Evolutionary conservation across 2,888 invertebrate species (phyloP).

Genomic region (Bugulina stolonifera): DNA sequence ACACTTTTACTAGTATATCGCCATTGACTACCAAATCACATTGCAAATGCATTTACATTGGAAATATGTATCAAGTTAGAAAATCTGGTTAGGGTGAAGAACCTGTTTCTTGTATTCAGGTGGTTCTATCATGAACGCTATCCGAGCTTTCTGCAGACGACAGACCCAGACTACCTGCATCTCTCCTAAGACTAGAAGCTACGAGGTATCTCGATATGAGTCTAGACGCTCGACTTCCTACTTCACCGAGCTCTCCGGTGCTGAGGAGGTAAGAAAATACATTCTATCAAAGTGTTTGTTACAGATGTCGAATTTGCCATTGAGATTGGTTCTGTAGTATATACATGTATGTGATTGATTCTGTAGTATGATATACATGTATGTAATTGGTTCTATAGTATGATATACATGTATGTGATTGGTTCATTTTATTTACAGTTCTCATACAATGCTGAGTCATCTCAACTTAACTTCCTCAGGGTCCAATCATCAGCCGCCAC

Average conservation of each 20-base stretch:
- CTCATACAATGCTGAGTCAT: conserved; percentile 18
- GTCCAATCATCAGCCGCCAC: conserved; percentile 8
- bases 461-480: conserved; percentile 26
- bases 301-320: no score
- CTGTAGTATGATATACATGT: not conserved
- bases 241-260: conserved; percentile 25
- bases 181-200: conserved; percentile 24
- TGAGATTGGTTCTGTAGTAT: not conserved
- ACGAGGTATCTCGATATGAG: not conserved
- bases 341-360: not conserved
- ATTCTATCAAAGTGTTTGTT: no score
- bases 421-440: conserved; percentile 5
- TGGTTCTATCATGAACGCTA: conserved; percentile 26
- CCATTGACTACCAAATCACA: no score
- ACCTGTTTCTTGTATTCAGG: no score
- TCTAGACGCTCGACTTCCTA: not conserved
- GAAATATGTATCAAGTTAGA: no score
- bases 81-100: no score
- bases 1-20: no score
- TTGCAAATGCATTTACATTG: no score
- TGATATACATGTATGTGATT: not conserved
- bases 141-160: conserved; percentile 24
- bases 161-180: conserved; percentile 11
- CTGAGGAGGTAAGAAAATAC: conserved; percentile 21
- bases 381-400: not conserved